Percentiles rank a stretch among this genome's conserved stretches.
phyloP scores from a whole-genome alignment of 2,888 invertebrate species.

The Sphaerophoria taeniata region DNA sequence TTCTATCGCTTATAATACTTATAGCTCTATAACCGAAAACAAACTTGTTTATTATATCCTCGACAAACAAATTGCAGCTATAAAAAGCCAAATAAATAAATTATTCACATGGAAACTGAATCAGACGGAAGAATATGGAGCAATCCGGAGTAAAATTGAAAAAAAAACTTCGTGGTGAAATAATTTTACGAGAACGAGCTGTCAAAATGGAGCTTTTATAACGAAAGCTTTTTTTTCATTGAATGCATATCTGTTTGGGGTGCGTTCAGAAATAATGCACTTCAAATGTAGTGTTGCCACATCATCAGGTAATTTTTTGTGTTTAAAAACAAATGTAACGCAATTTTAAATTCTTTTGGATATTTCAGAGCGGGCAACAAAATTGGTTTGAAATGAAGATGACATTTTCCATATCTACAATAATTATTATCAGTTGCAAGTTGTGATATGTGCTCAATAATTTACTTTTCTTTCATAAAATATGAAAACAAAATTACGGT shows the following conservation, averaged over 20 bases:
- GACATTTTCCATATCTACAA: slow-evolving; percentile 66
- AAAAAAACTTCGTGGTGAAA: slow-evolving; percentile 46
- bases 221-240: slow-evolving; percentile 50
- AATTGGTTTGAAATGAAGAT: slow-evolving; percentile 12
- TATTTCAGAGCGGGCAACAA: slow-evolving; percentile 14
- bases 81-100: slow-evolving; percentile 11
- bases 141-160: slow-evolving; percentile 14
- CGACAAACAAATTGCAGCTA: slow-evolving; percentile 17
- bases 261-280: slow-evolving; percentile 32
- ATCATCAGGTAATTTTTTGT: slow-evolving; percentile 31
- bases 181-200: slow-evolving; percentile 32
- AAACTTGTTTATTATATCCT: slow-evolving; percentile 15
- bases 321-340: background rate
- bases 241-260: slow-evolving; percentile 56
- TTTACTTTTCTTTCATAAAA: slow-evolving; percentile 46
- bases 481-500: slow-evolving; percentile 37
- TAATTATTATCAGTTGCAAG: slow-evolving; percentile 64
- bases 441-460: slow-evolving; percentile 74
- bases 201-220: slow-evolving; percentile 53
- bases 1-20: slow-evolving; percentile 79
- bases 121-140: background rate
- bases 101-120: slow-evolving; percentile 4
- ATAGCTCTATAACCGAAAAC: slow-evolving; percentile 78
- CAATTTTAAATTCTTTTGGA: background rate
- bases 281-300: slow-evolving; percentile 39